Base-by-base conservation (phyloP, 2,113 vertebrate species). In the Blennius ocellaris region DNA sequence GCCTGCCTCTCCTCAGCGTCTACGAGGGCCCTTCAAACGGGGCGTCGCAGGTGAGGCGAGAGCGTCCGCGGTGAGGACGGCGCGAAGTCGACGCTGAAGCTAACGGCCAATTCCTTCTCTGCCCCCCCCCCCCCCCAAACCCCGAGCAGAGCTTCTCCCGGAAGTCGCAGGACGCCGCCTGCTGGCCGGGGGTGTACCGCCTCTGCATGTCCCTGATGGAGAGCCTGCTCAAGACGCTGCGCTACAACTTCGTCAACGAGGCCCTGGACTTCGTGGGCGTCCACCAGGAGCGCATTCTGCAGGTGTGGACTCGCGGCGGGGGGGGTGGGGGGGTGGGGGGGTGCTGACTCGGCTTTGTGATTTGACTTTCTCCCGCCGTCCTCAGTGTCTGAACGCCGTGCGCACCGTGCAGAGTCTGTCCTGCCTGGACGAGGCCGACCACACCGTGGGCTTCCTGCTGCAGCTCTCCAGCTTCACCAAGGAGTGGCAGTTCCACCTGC, bases 401-500 rank as follows among this genome's bases (percentile, higher is more conserved):
- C 94, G 97, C 53, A 98, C 96, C 0, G 96, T 97, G 8, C 97
- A 97, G 93, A 98, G 95, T 39, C 81, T 98, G 85, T 94, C 97
- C 11, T 98, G 97, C 85, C 81, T 99, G 74, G 97, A 99, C 55
- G 98, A 99, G 90, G 97, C 97, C 0, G 97, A 99, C 77, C 97
- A 99, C 90, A 99, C 97, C 0, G 98, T 99, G 49, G 97, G 97
- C 49, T 99, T 99, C 89, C 93, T 99, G 81, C 94, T 99, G 81
- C 98, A 99, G 88, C 96, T 99, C 16, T 98, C 98, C 3, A 96
- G 93, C 91, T 99, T 98, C 92, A 95, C 90, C 69, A 97, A 96
- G 68, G 97, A 99, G 67, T 99, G 97, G 98, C 97, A 97, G 67
- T 99, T 99, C 80, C 98, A 99, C 76, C 90, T 99, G 47, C 97